Evolutionary conservation across 1,140 invertebrate species (phyloP).

Genomic region (Hirudo medicinalis): DNA sequence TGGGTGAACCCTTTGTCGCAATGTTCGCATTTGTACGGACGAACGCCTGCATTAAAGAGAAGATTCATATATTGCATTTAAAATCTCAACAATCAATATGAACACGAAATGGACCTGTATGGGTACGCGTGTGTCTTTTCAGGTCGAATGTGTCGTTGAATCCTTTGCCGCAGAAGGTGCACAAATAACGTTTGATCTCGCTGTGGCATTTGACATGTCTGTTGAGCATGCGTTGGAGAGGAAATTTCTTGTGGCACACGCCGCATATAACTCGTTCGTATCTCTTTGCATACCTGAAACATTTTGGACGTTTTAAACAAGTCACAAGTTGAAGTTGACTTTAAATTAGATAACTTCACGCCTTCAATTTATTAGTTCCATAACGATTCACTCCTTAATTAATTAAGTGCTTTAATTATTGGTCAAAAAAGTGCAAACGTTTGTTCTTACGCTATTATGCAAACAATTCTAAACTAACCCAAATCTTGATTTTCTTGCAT

Average conservation of each 20-base stretch:
- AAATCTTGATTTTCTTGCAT: slow-evolving; percentile 4
- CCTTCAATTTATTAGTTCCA: background rate
- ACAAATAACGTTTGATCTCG: slow-evolving; percentile 92
- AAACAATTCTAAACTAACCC: background rate
- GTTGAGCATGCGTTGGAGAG: slow-evolving; percentile 83
- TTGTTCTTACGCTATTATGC: too few species aligned
- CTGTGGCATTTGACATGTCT: slow-evolving; percentile 98
- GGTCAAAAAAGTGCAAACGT: too few species aligned
- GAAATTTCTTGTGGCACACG: slow-evolving; percentile 85
- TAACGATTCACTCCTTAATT: background rate
- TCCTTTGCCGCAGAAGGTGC: slow-evolving; percentile 97
- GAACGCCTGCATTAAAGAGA: slow-evolving; percentile 55
- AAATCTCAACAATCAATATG: background rate
- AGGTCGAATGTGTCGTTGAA: slow-evolving; percentile 99
- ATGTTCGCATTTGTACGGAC: slow-evolving; percentile 89
- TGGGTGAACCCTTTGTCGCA: slow-evolving; percentile 99
- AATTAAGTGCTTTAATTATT: too few species aligned
- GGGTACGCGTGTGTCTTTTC: slow-evolving; percentile 94
- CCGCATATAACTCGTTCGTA: slow-evolving; percentile 53
- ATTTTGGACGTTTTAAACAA: too few species aligned
- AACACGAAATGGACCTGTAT: slow-evolving; percentile 59
- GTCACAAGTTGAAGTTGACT: too few species aligned
- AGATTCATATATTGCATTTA: background rate
- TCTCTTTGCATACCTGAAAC: slow-evolving; percentile 29
- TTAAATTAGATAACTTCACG: background rate